These are phyloP conservation scores for Brachyopa scutellaris DNA, from an alignment of 2,888 invertebrate genomes.

Conservation along the genomic window DNA sequence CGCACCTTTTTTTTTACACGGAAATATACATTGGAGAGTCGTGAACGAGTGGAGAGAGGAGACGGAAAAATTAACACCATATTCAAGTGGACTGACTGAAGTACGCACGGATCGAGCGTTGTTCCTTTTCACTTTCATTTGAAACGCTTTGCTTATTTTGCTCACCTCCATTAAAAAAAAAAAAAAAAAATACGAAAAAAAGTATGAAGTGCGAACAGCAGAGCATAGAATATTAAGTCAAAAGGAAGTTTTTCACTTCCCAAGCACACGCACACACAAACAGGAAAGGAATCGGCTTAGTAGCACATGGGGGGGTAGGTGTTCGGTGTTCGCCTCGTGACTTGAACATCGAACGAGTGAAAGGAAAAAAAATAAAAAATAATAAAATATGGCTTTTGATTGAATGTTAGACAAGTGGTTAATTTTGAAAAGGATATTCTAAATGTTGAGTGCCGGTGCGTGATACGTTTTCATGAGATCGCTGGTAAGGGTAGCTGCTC, in stretches of 20 bases:
- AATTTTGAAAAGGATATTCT: constrained; percentile 64
- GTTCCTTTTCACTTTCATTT: constrained; percentile 40
- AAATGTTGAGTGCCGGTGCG: constrained; percentile 40
- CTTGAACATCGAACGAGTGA: constrained; percentile 34
- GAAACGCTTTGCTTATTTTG: constrained; percentile 12
- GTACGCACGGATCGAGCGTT: too few relatives aligned
- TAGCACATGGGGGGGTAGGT: not conserved
- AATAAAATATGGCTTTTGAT: constrained; percentile 57
- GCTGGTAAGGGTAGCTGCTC: too few relatives aligned
- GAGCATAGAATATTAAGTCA: not conserved
- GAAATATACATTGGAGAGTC: not conserved
- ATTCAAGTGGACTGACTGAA: not conserved
- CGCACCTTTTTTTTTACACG: constrained; percentile 13
- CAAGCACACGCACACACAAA: not conserved
- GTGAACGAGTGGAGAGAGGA: constrained; percentile 5
- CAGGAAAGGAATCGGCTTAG: not conserved
- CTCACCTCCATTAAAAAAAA: constrained; percentile 2
- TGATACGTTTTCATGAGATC: constrained; percentile 50
- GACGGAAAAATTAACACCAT: constrained; percentile 35
- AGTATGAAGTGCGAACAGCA: not conserved
- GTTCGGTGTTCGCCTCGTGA: constrained; percentile 42
- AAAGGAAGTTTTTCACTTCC: constrained; percentile 5
- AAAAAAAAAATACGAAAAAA: not conserved
- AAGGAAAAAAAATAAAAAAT: too few relatives aligned
- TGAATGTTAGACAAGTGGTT: constrained; percentile 65